These are phyloP conservation scores for Helicoverpa zea DNA, from an alignment of 1,140 invertebrate genomes.

Conservation along the genomic window DNA sequence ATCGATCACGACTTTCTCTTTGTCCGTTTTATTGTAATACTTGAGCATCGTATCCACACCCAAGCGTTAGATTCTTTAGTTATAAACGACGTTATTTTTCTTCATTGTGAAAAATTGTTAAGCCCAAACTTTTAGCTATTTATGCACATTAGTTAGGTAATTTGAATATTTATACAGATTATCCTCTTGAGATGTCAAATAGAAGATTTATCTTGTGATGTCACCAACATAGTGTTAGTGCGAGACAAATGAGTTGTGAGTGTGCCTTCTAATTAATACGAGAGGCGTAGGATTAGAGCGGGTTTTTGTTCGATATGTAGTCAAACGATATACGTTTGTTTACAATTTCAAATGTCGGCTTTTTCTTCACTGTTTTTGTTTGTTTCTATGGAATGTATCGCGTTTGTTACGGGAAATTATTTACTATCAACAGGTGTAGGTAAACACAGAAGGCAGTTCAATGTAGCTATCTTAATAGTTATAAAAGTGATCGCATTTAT, in stretches of 20 bases:
- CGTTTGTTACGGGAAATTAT: slow-evolving; percentile 14
- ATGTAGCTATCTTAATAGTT: no score
- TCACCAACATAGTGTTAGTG: slow-evolving; percentile 20
- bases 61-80: slow-evolving; percentile 25
- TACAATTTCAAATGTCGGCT: slow-evolving; percentile 25
- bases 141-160: slow-evolving; percentile 46
- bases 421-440: slow-evolving; percentile 5
- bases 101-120: slow-evolving; percentile 46
- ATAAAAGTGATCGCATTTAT: no score
- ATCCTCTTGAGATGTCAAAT: slow-evolving; percentile 41
- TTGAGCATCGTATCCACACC: slow-evolving; percentile 34
- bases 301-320: slow-evolving; percentile 23
- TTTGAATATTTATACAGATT: slow-evolving; percentile 50
- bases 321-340: slow-evolving; percentile 26
- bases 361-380: slow-evolving; percentile 17
- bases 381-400: slow-evolving; percentile 3
- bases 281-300: slow-evolving; percentile 32
- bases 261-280: slow-evolving; percentile 42
- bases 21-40: slow-evolving; percentile 34
- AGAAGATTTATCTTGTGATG: slow-evolving; percentile 37
- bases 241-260: slow-evolving; percentile 40
- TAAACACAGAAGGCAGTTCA: background rate
- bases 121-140: slow-evolving; percentile 36
- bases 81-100: slow-evolving; percentile 48
- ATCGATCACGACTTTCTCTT: slow-evolving; percentile 41